A percentile compares a stretch with the other conserved stretches of the same genome.
Evolutionary conservation across 1,140 invertebrate genomes (phyloP).

Genomic region (Lanistes nyassanus): DNA sequence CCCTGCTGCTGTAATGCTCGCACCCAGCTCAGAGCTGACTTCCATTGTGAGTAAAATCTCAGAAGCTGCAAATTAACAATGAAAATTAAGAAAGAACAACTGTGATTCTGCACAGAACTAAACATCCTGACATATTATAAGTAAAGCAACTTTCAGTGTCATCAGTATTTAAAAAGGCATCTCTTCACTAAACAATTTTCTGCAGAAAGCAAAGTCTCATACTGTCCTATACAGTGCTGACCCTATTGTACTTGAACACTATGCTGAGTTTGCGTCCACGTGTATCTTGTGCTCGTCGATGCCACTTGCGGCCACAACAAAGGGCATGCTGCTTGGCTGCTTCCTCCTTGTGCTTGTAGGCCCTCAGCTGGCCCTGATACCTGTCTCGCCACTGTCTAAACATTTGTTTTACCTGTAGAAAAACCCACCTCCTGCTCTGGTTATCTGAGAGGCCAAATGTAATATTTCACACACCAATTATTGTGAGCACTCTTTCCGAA

Average conservation of each 20-base stretch:
- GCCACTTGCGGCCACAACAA: constrained; percentile 17
- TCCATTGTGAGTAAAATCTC: constrained; percentile 10
- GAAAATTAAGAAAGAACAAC: background rate
- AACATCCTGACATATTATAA: background rate
- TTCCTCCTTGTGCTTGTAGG: background rate
- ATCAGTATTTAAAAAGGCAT: no score
- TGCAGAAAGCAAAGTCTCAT: background rate
- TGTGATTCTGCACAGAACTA: background rate
- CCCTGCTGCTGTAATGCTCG: constrained; percentile 1
- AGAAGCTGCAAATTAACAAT: constrained; percentile 9
- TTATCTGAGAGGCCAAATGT: no score
- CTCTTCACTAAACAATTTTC: background rate
- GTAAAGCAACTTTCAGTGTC: background rate
- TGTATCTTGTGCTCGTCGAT: constrained; percentile 3
- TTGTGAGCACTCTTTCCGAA: no score
- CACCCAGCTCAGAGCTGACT: background rate
- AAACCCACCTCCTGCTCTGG: background rate
- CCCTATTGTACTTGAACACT: constrained; percentile 17
- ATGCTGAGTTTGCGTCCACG: constrained; percentile 5
- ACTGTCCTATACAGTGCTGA: background rate
- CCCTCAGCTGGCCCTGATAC: background rate
- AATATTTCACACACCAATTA: no score
- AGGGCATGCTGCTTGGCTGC: constrained; percentile 2
- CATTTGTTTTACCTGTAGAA: constrained; percentile 9
- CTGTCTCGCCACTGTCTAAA: constrained; percentile 11